Percentiles rank a stretch among this genome's conserved stretches.
These are phyloP conservation scores for Agriotes lineatus DNA, from an alignment of 2,888 invertebrate species.

Conservation along the genomic window DNA sequence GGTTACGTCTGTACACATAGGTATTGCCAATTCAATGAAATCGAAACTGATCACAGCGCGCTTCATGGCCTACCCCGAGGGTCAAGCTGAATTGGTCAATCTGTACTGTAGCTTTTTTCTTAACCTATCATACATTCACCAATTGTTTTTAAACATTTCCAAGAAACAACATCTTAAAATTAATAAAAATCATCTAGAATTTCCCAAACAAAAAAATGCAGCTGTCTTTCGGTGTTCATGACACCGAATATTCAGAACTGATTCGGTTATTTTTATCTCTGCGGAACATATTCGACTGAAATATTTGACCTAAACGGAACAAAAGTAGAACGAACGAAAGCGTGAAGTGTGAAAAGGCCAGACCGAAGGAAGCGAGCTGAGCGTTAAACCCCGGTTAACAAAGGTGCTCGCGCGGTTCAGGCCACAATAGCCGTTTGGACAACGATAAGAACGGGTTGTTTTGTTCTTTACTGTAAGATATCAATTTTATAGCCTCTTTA, in stretches of 20 bases:
- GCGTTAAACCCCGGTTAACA: conserved; percentile 31
- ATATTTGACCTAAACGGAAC: conserved; percentile 37
- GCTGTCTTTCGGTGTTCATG: background rate
- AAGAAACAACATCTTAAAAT: too few relatives aligned
- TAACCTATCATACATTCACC: too few relatives aligned
- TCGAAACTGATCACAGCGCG: too few relatives aligned
- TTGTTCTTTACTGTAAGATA: conserved; percentile 33
- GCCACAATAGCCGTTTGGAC: conserved; percentile 37
- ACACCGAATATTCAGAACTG: conserved; percentile 19
- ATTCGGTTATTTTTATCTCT: conserved; percentile 26
- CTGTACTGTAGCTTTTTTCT: too few relatives aligned
- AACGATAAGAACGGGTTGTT: conserved; percentile 31
- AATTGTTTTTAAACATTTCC: too few relatives aligned
- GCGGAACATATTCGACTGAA: conserved; percentile 30
- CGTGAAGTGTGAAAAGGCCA: conserved; percentile 41
- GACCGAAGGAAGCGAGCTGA: conserved; percentile 32
- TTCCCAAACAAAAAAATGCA: too few relatives aligned
- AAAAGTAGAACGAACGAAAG: conserved; percentile 38
- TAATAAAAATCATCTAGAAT: background rate
- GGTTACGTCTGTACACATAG: too few relatives aligned
- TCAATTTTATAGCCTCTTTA: conserved; percentile 32
- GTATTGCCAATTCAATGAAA: too few relatives aligned
- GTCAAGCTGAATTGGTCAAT: too few relatives aligned
- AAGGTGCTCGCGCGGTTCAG: conserved; percentile 31
- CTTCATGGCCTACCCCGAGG: too few relatives aligned